Evolutionary conservation across 2,888 invertebrate genomes (phyloP), one percentile per base, ranked within the genome.

Genomic region (Cheilosia scutellata): DNA sequence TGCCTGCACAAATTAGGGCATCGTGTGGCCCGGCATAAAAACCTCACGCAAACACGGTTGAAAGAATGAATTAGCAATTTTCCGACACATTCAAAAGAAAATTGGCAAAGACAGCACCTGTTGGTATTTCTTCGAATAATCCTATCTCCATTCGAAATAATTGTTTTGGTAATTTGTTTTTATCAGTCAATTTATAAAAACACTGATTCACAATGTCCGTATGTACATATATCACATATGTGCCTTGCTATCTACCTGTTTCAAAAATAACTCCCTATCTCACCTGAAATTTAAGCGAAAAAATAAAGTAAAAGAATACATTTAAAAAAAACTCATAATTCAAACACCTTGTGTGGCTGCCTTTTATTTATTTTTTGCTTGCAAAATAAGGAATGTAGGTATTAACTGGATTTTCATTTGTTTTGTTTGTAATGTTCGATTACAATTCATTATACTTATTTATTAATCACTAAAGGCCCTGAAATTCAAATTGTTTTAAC

Each of bases 351-450:
- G 65, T 44, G 11, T 5, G 9, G 49, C 40, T 49, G 58, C 51
- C 65, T 31, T 42, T 66, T 57, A 25, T 70, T 49, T 40, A 51
- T 37, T 53, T 60, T 33, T 77, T 63, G 20, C 58, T 74, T 51
- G 51, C 29, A 51, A 75, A 79, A 75, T 44, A 78, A 75, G 83
- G 83, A 84, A 84, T 84, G 79, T 75, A 79, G 9, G 33, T 9
- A 33, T 33, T 9, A 33, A 78, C 78, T 66, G 49, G 37, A 40
- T 20, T 49, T n/a, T 72, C 5, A 49, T 16, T 49, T 29, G n/a
- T 37, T 25, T 20, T 29, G n/a, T 33, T 62, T 62, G 25, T 13
- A 83, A 63, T 63, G 5, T n/a, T 44, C 25, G 49, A 60, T 58
- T 77, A 72, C 25, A 71, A 72, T 78, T 82, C 76, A 49, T 60